A percentile compares a stretch with the other conserved stretches of the same genome.
Conservation (phyloP, 2,888 invertebrate species). For the Creontiades dilutus region DNA sequence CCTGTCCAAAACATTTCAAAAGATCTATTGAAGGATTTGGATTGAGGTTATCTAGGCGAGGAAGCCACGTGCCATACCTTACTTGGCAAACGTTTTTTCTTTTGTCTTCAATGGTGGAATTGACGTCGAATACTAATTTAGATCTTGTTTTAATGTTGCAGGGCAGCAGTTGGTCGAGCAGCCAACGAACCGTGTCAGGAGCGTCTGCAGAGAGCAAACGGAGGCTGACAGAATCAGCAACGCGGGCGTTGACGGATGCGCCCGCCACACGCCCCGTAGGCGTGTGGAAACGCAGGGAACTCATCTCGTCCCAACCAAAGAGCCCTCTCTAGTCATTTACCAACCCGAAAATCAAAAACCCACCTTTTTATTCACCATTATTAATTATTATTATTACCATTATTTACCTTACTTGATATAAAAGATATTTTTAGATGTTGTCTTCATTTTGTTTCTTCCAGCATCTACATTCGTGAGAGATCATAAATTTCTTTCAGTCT, state of each 20-base stretch:
- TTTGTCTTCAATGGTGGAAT: too few relatives aligned
- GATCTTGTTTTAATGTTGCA: not conserved
- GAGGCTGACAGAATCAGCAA: slow-evolving; percentile 54
- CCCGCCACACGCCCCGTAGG: slow-evolving; percentile 76
- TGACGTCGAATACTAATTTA: too few relatives aligned
- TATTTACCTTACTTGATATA: slow-evolving; percentile 46
- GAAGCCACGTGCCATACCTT: too few relatives aligned
- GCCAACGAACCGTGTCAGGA: slow-evolving; percentile 40
- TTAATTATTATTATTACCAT: slow-evolving; percentile 58
- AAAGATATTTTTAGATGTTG: slow-evolving; percentile 58
- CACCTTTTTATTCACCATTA: slow-evolving; percentile 58
- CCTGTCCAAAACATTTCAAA: too few relatives aligned
- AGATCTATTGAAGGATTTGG: too few relatives aligned
- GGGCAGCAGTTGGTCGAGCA: slow-evolving; percentile 54
- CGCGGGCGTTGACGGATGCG: slow-evolving; percentile 67
- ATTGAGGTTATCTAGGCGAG: too few relatives aligned
- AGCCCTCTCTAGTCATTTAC: slow-evolving; percentile 69
- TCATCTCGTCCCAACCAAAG: slow-evolving; percentile 87
- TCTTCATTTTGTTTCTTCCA: not conserved
- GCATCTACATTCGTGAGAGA: too few relatives aligned
- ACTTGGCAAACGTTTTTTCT: too few relatives aligned
- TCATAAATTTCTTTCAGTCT: too few relatives aligned
- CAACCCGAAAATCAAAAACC: slow-evolving; percentile 8
- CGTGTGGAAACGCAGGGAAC: slow-evolving; percentile 89
- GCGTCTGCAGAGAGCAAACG: slow-evolving; percentile 59